Evolutionary conservation across 2,113 vertebrate species (phyloP).

Genomic region (Noturus placidus): DNA sequence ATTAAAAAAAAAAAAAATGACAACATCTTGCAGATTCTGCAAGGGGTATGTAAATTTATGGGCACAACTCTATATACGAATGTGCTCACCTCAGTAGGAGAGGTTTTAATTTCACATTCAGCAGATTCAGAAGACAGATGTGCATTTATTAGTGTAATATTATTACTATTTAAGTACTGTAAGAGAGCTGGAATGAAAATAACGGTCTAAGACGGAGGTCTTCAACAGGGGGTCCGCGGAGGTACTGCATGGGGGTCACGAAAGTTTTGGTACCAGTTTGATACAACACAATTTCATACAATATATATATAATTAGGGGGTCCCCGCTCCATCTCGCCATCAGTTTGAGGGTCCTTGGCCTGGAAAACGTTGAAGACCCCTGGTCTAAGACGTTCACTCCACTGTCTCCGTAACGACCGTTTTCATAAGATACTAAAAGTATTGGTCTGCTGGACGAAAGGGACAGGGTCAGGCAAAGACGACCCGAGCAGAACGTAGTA

Average conservation of each 20-base stretch:
- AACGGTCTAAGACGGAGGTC: background rate
- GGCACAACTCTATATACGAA: background rate
- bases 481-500: background rate
- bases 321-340: no score
- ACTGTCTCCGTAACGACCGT: background rate
- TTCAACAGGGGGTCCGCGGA: no score
- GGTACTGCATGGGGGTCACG: no score
- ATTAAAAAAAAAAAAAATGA: no score
- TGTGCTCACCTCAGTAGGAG: conserved; percentile 9
- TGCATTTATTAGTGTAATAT: background rate
- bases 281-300: no score
- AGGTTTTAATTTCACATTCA: background rate
- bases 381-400: background rate
- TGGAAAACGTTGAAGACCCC: no score
- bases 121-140: background rate
- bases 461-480: background rate
- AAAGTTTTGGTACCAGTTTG: no score
- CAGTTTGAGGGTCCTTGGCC: no score
- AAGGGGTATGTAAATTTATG: no score
- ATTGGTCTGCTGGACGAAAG: background rate
- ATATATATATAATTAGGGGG: no score
- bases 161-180: background rate
- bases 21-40: no score
- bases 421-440: background rate
- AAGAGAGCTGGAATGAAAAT: background rate